These are phyloP conservation scores for Prionailurus bengalensis DNA, from an alignment of 2,113 vertebrate genomes.

Conservation along the genomic window DNA sequence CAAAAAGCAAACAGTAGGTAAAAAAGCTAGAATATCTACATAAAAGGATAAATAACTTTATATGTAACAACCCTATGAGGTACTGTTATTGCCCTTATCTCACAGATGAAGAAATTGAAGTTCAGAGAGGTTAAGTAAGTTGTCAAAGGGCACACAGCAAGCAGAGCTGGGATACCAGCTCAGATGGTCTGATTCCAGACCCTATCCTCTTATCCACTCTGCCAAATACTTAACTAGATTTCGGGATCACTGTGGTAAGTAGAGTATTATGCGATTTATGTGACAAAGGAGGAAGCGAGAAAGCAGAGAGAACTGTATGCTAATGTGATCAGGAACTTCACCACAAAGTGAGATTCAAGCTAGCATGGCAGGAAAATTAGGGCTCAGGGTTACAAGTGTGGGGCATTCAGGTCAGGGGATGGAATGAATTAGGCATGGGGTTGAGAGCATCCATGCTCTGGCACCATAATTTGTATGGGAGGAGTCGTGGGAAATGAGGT, in stretches of 20 bases:
- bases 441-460: not conserved
- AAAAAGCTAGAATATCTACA: not conserved
- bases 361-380: not conserved
- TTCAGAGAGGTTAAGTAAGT: not conserved
- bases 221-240: not conserved
- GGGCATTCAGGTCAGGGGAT: not conserved
- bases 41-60: not conserved
- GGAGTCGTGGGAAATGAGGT: not conserved
- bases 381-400: not conserved
- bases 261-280: not conserved
- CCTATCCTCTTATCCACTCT: not conserved
- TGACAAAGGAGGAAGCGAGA: slow-evolving; percentile 1
- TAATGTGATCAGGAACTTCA: not conserved
- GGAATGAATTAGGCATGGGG: not conserved
- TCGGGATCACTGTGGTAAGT: not conserved
- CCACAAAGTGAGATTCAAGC: not conserved
- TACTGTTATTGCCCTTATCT: not conserved
- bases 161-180: not conserved
- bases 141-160: not conserved
- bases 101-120: slow-evolving; percentile 1
- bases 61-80: not conserved
- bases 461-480: not conserved
- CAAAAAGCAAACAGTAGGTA: not conserved
- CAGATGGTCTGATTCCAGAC: not conserved
- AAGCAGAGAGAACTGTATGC: not conserved